Conservation (phyloP, 2,888 invertebrate genomes). For the Habroteleia sp. region DNA sequence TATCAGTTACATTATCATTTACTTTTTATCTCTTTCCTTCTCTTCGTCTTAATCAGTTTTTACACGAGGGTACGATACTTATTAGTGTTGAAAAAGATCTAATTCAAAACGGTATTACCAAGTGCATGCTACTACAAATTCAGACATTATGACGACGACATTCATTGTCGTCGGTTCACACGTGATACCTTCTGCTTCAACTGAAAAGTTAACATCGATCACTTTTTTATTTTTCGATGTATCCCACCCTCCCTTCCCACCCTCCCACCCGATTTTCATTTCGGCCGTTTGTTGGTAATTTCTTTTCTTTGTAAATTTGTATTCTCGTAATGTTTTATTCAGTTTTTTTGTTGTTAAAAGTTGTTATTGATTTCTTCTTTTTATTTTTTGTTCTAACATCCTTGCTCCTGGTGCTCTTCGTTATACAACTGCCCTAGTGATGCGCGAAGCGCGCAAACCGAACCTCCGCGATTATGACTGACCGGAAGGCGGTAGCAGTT, state of each 20-base stretch:
- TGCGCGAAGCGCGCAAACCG: slow-evolving; percentile 35
- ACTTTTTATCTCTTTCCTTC: slow-evolving; percentile 28
- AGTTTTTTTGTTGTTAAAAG: slow-evolving; percentile 33
- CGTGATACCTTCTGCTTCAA: slow-evolving; percentile 60
- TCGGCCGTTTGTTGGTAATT: slow-evolving; percentile 40
- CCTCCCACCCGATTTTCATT: slow-evolving; percentile 56
- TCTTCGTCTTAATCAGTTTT: slow-evolving; percentile 63
- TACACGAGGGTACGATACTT: slow-evolving; percentile 74
- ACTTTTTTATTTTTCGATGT: slow-evolving; percentile 49
- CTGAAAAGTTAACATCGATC: slow-evolving; percentile 62
- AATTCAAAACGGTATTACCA: slow-evolving; percentile 62
- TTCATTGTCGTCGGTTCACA: slow-evolving; percentile 37
- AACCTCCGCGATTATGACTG: slow-evolving; percentile 65
- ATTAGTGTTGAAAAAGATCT: slow-evolving; percentile 70
- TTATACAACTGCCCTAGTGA: slow-evolving; percentile 45
- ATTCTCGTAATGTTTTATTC: slow-evolving; percentile 32
- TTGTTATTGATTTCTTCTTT: slow-evolving; percentile 29
- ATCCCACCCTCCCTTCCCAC: slow-evolving; percentile 58
- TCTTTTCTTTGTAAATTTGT: too few species aligned
- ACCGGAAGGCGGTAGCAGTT: slow-evolving; percentile 69
- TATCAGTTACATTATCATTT: slow-evolving; percentile 26
- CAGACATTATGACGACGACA: slow-evolving; percentile 53
- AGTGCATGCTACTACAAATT: slow-evolving; percentile 63
- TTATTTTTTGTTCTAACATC: slow-evolving; percentile 43
- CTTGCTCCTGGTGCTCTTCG: slow-evolving; percentile 54